Base-by-base conservation (phyloP, 2,888 invertebrate species). In the Apodemia mormo region DNA sequence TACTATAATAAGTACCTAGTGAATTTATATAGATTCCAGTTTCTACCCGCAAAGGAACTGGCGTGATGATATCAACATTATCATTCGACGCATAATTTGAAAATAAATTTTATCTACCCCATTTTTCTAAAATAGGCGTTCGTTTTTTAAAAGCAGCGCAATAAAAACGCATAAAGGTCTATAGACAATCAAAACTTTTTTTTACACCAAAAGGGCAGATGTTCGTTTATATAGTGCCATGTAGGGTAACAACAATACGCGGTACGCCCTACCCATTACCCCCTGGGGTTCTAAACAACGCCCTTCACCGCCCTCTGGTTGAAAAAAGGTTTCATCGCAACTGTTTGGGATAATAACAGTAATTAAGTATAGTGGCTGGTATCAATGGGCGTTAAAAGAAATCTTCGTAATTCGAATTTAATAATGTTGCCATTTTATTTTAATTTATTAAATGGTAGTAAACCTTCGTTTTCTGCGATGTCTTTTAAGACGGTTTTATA, bases 341-440 rank as follows among this genome's bases (percentile, higher is more conserved):
- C 74, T 81, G 79, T 82, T 83, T 80, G 79, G 79, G 78, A 79
- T 84, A 85, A 85, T 85, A 81, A 82, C 81, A 82, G 81, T 86
- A 87, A 88, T 86, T 83, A 83, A 71, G 52, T 73, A 70, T 81
- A 82, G 82, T 77, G 77, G 83, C 81, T 79, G 80, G 80, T 80
- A 78, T 78, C 75, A 61, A 49, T 65, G 40, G 61, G 69, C 56
- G 56, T 69, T 70, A 65, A 68, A 56, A 40, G 67, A 66, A 66
- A 49, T 29, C 43, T 66, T 66, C 29, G 30, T 49, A 43, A 66
- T 30, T 29, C 14, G 29, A 43, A 66, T 49, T 49, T 49, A 49
- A 66, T 66, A 49, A 45, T 49, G 14, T 66, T 66, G 29, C 43
- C 49, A 43, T 66, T 43, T 43, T 40, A 45, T 49, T 66, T 66